These are phyloP conservation scores for Proisotoma minuta DNA, from an alignment of 2,888 invertebrate genomes.

Conservation along the genomic window DNA sequence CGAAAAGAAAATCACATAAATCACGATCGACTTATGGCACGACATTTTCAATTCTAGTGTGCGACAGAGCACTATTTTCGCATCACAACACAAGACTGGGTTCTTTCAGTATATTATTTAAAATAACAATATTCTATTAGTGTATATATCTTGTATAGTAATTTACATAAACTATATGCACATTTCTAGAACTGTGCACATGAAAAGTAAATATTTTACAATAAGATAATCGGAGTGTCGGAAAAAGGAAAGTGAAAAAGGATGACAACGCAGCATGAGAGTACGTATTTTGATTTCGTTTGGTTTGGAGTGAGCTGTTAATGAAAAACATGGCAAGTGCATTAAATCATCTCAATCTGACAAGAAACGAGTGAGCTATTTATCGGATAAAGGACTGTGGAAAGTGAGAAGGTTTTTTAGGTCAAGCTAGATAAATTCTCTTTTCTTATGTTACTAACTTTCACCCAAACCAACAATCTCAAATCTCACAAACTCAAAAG, in stretches of 20 bases:
- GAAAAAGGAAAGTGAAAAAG: neutral
- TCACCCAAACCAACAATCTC: neutral
- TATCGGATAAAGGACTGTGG: slow-evolving; percentile 15
- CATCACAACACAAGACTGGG: too few species aligned
- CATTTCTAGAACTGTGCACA: too few species aligned
- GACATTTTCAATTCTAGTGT: slow-evolving; percentile 2
- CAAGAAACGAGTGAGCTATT: slow-evolving; percentile 17
- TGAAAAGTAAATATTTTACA: too few species aligned
- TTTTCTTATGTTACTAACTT: neutral
- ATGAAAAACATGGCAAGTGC: slow-evolving; percentile 17
- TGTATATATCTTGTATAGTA: too few species aligned
- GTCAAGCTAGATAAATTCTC: slow-evolving; percentile 14
- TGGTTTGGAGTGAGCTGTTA: slow-evolving; percentile 1
- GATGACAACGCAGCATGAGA: neutral
- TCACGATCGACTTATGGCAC: neutral
- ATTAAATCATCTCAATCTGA: slow-evolving; percentile 19
- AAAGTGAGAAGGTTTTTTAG: slow-evolving; percentile 15
- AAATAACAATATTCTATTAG: too few species aligned
- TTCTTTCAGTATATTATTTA: too few species aligned
- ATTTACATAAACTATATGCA: too few species aligned
- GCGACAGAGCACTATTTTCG: too few species aligned
- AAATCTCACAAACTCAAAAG: neutral
- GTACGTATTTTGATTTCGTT: slow-evolving; percentile 3
- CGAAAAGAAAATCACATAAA: slow-evolving; percentile 5
- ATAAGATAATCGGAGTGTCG: too few species aligned